These are phyloP conservation scores for Epirrhoe tristata DNA, from an alignment of 2,888 invertebrate genomes.

Conservation along the genomic window DNA sequence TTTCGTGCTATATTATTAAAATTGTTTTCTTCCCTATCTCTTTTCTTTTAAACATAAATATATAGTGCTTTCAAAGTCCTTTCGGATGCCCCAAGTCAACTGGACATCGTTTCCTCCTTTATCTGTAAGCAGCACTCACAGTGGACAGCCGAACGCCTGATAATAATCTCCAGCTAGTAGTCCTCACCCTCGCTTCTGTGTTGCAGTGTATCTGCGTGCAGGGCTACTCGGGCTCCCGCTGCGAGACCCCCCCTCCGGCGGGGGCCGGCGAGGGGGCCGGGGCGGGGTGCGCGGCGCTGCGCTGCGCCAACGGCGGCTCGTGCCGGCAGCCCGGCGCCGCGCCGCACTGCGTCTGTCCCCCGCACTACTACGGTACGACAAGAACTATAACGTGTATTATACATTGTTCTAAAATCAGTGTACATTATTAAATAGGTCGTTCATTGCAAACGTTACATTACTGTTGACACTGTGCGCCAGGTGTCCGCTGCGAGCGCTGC, in stretches of 20 bases:
- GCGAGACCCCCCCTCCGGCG: conserved; percentile 72
- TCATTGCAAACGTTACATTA: no score
- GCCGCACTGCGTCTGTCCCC: conserved; percentile 51
- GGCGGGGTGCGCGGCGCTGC: conserved; percentile 17
- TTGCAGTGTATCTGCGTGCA: conserved; percentile 88
- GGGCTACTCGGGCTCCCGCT: conserved; percentile 88
- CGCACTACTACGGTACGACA: conserved; percentile 29
- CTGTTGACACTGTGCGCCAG: no score
- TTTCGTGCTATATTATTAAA: no score
- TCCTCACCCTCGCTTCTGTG: conserved; percentile 33
- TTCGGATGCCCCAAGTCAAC: no score
- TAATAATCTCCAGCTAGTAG: neutral
- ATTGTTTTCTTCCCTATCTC: no score
- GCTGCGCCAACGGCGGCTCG: conserved; percentile 46
- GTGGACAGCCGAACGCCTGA: no score
- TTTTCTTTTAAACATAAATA: no score
- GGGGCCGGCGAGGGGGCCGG: neutral
- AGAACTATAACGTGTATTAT: neutral
- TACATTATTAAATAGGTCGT: no score
- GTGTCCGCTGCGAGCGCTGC: conserved; percentile 46
- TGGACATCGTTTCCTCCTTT: no score
- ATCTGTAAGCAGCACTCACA: no score
- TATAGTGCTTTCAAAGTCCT: no score
- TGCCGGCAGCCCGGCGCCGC: conserved; percentile 65
- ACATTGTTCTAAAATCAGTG: no score